Evolutionary conservation across 2,113 vertebrate genomes (phyloP).

Genomic region (Rhabdomys dilectus): DNA sequence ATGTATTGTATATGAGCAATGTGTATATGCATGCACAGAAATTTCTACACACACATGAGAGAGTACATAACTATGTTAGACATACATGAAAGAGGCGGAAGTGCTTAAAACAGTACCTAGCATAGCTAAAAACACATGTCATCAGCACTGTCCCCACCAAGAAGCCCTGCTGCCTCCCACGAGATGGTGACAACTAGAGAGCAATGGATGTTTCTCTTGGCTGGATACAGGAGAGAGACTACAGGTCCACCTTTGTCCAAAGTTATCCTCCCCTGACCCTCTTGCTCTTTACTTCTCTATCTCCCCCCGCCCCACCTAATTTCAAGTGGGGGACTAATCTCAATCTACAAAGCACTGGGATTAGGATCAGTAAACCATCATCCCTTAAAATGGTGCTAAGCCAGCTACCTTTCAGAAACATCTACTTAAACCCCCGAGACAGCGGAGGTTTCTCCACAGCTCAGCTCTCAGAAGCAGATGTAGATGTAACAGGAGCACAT

Average conservation of each 20-base stretch:
- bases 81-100: too few species aligned
- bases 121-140: not conserved
- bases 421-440: not conserved
- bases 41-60: not conserved
- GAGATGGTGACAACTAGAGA: not conserved
- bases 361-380: not conserved
- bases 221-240: not conserved
- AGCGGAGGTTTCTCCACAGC: not conserved
- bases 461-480: slow-evolving; percentile 37
- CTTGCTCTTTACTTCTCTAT: not conserved
- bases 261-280: not conserved
- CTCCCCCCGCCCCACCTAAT: not conserved
- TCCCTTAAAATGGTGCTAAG: not conserved
- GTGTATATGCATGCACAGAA: too few species aligned
- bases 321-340: not conserved
- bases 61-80: too few species aligned
- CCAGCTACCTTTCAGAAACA: not conserved
- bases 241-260: not conserved
- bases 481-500: slow-evolving; percentile 5
- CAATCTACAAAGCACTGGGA: not conserved
- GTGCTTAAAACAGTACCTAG: not conserved
- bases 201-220: not conserved
- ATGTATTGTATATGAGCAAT: not conserved
- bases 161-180: not conserved
- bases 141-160: not conserved